Evolutionary conservation across 2,888 invertebrate genomes (phyloP).

Genomic region (Herminia tarsipennalis): DNA sequence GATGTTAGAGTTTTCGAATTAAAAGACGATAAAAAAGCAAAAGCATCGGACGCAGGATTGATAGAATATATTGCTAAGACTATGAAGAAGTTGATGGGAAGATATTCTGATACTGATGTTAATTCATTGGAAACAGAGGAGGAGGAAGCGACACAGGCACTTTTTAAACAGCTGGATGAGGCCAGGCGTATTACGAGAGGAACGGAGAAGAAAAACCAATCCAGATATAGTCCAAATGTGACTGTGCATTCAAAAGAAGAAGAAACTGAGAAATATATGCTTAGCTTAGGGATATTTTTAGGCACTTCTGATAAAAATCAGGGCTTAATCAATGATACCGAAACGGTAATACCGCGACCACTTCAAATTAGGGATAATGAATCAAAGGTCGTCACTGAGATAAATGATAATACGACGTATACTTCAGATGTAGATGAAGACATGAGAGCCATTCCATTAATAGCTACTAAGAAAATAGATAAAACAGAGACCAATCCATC

Average conservation of each 20-base stretch:
- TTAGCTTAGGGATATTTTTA: no score
- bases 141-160: slow-evolving; percentile 39
- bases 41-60: slow-evolving; percentile 6
- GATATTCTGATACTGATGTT: slow-evolving; percentile 19
- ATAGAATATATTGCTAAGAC: slow-evolving; percentile 18
- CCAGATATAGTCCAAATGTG: slow-evolving; percentile 4
- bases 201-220: slow-evolving; percentile 10
- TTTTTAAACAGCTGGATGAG: slow-evolving; percentile 38
- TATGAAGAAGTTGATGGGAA: slow-evolving; percentile 34
- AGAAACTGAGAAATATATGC: slow-evolving; percentile 29
- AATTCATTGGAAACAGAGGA: slow-evolving; percentile 20
- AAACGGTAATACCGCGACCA: slow-evolving; percentile 8
- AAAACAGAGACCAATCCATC: no score
- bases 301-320: slow-evolving; percentile 30
- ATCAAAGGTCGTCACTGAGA: background rate
- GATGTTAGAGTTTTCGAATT: background rate
- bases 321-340: background rate
- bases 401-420: background rate
- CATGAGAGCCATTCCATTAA: background rate
- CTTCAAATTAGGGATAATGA: slow-evolving; percentile 28
- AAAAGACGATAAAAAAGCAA: background rate
- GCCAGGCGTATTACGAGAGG: slow-evolving; percentile 21
- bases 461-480: background rate
- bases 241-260: slow-evolving; percentile 25
- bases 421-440: background rate